Conservation (phyloP, 2,113 vertebrate genomes). For the Pterocles orientalis region DNA sequence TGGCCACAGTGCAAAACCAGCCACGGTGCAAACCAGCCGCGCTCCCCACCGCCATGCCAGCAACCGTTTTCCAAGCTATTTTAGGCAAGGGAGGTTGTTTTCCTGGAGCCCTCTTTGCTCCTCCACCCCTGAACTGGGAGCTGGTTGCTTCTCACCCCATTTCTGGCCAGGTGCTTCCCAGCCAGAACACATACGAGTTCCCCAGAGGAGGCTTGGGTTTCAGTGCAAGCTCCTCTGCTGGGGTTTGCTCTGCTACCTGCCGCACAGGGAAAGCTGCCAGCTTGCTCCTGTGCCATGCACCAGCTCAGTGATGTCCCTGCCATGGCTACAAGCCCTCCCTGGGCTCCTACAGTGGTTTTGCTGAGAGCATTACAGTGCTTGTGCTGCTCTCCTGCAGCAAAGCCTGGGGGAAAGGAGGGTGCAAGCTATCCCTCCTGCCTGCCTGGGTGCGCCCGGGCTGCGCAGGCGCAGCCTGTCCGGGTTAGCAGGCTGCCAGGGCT, state of each 20-base stretch:
- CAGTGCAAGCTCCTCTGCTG: rapidly evolving
- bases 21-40: rapidly evolving
- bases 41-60: rapidly evolving
- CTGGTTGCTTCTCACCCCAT: not conserved
- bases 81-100: not conserved
- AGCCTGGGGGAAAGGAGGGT: rapidly evolving
- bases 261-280: not conserved
- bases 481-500: not conserved
- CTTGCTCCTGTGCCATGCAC: rapidly evolving
- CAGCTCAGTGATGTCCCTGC: not conserved
- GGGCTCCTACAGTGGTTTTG: not conserved
- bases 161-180: not conserved
- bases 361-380: not conserved
- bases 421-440: not conserved
- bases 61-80: not conserved
- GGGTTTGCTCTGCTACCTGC: not conserved
- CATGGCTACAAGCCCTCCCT: not conserved
- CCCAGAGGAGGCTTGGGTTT: not conserved
- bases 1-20: rapidly evolving
- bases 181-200: not conserved
- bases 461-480: rapidly evolving
- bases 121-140: rapidly evolving
- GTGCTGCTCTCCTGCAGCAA: not conserved
- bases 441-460: not conserved
- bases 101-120: not conserved